A percentile compares a stretch with the other conserved stretches of the same genome.
These are phyloP conservation scores for Drosophila pruinosa DNA, from an alignment of 1,140 invertebrate genomes.

Conservation along the genomic window DNA sequence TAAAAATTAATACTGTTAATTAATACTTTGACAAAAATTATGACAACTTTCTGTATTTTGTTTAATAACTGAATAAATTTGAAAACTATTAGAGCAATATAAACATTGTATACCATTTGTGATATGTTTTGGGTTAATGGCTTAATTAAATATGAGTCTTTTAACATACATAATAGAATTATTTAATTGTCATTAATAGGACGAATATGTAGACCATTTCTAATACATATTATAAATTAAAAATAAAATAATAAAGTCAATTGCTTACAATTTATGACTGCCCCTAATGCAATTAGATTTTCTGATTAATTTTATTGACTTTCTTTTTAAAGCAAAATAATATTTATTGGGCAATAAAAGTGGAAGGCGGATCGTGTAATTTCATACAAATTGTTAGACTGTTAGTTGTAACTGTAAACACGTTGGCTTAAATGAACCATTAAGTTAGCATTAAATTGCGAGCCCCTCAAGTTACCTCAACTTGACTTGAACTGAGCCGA, in stretches of 20 bases:
- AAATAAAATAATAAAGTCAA: background rate
- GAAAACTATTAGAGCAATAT: no score
- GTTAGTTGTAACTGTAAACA: conserved; percentile 15
- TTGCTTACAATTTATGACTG: background rate
- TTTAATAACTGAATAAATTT: no score
- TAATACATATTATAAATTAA: background rate
- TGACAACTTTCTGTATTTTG: no score
- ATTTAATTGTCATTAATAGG: no score
- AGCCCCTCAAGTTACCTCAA: background rate
- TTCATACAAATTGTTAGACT: conserved; percentile 15
- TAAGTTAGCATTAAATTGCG: conserved; percentile 4
- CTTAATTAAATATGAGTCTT: no score
- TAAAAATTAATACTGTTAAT: no score
- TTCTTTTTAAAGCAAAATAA: background rate
- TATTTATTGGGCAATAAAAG: conserved; percentile 7
- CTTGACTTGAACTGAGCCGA: background rate
- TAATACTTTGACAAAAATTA: no score
- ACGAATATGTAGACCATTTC: no score
- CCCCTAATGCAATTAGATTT: background rate
- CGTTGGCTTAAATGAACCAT: conserved; percentile 14
- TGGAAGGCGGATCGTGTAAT: conserved; percentile 11
- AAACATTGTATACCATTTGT: no score
- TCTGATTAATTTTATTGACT: background rate
- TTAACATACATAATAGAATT: no score
- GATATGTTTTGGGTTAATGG: no score